Base-by-base conservation (phyloP, 2,113 vertebrate genomes). In the Falco punctatus region DNA sequence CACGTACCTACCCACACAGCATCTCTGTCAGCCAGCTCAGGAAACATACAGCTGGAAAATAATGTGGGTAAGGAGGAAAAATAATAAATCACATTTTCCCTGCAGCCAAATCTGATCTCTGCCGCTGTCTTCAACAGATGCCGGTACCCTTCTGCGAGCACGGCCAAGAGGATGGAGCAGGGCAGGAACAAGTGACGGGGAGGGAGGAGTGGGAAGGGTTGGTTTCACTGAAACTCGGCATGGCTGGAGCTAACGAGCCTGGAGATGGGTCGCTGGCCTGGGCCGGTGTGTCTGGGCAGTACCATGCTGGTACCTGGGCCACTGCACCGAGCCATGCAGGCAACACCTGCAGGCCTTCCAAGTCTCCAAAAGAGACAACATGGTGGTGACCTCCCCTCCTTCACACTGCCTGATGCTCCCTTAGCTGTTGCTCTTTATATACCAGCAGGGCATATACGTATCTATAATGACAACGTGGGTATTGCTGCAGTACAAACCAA, bases 1-100 rank as follows among this genome's bases (percentile, higher is more conserved):
- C 52, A 65, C 6, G 1, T 75, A 92, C 57, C 65, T 70, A n/a
- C 79, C 35, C 0, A 0, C 15, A 16, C 0, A 2, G n/a, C 4
- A 1, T 23, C 16, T 85, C 70, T 7, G 0, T 55, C 13, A 80
- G 15, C 61, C 38, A 80, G 52, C 26, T 40, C 32, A 22, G 30
- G 62, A 93, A 46, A 46, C 11, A 81, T 88, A 33, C 49, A 94
- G 40, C 28, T 88, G 59, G 30, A 90, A 85, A 93, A 82, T 20
- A 89, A 54, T 17, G 18, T 21, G 40, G 19, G 30, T n/a, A 61
- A 86, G 15, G 19, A 84, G 59, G 4, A 65, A 81, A 27, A 86
- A 44, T 42, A 22, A 42, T 20, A 16, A 28, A 35, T 18, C 21
- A 15, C 15, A 20, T 71, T 79, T 94, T 44, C 62, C 54, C 40